Conservation (phyloP, 2,888 invertebrate genomes). For the Tillus elongatus region DNA sequence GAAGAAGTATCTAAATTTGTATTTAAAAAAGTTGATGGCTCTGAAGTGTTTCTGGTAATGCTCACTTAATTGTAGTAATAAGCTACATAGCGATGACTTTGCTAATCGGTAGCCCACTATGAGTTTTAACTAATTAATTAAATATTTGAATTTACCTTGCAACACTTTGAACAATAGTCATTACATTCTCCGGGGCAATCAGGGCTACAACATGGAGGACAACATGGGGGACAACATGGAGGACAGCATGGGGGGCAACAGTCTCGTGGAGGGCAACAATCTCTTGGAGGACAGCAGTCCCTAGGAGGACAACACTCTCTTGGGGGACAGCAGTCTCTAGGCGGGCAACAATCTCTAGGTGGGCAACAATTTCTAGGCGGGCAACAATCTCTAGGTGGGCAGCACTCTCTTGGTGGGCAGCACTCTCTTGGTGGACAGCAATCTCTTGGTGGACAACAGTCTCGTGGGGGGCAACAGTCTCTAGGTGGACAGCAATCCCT, state of each 20-base stretch:
- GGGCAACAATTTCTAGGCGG: constrained; percentile 5
- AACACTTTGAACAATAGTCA: too few relatives aligned
- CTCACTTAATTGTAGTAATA: too few relatives aligned
- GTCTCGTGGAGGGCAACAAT: not conserved
- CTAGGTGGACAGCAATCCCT: constrained; percentile 9
- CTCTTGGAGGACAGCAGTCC: constrained; percentile 1
- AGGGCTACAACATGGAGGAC: not conserved
- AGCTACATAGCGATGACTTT: too few relatives aligned
- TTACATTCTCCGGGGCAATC: too few relatives aligned
- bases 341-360: not conserved
- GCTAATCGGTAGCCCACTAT: too few relatives aligned
- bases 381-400: not conserved
- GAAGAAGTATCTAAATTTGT: too few relatives aligned
- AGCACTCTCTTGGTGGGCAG: not conserved
- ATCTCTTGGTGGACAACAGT: constrained; percentile 4
- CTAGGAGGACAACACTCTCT: not conserved
- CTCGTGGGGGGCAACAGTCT: constrained; percentile 4
- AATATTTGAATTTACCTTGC: too few relatives aligned
- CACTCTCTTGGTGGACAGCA: constrained; percentile 2
- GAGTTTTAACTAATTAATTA: too few relatives aligned
- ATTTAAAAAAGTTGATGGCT: too few relatives aligned
- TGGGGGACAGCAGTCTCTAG: not conserved
- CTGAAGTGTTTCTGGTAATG: too few relatives aligned
- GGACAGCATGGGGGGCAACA: not conserved
- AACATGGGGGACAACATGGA: not conserved